Base-by-base conservation (phyloP, 2,888 invertebrate species). In the Volucella bombylans region DNA sequence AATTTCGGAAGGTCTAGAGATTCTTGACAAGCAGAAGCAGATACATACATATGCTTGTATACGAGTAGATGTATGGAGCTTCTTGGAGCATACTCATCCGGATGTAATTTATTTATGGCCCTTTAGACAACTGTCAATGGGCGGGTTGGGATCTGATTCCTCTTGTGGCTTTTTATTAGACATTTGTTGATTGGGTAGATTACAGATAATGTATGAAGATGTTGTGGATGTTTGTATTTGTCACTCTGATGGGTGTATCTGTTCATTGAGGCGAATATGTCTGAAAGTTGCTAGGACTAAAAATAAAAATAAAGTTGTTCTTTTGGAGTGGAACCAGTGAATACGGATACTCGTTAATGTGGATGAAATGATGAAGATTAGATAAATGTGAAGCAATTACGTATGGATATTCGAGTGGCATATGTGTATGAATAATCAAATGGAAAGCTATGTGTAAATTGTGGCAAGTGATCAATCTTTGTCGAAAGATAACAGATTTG, bases 121-220 rank as follows among this genome's bases (percentile, higher is more conserved):
- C 61, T 72, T 77, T 52, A 15, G 57, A 69, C 23, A 31, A 50
- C 78, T 68, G 68, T 54, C 79, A 69, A 69, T 65, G 65, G 67
- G 47, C 14, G 49, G 77, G 39, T 41, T 18, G 73, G 68, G 50
- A 23, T 41, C 39, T 47, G 59, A 10, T 67, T 67, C 39, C 77
- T 65, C 67, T 71, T 83, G 80, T 67, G 83, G 83, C 64, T 69
- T 83, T 79, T 80, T 83, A 83, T 80, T 69, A 80, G 80, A 74
- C 83, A 83, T 80, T 83, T 83, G 83, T 83, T 83, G 83, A 83
- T 80, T 83, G 83, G 69, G 49, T 47, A 55, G 71, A 80, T 83
- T 74, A 61, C 45, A 61, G 80, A 76, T 71, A 83, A 79, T 73
- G 72, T 82, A 61, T 55, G 68, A 45, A 61, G 52, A 68, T 68